A percentile compares a stretch with the other conserved stretches of the same genome.
Evolutionary conservation across 2,888 invertebrate species (phyloP).

Genomic region (Tipula lateralis): DNA sequence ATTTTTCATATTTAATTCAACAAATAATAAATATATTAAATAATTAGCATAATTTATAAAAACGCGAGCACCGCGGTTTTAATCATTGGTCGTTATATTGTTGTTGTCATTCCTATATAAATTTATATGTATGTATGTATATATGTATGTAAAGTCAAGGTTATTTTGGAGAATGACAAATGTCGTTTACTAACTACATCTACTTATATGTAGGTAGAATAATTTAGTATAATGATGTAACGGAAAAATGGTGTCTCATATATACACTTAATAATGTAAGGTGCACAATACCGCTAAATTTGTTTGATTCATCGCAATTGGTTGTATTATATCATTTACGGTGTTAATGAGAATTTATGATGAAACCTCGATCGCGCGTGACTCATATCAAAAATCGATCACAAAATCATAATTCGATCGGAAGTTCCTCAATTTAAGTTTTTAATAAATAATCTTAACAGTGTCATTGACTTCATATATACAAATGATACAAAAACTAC

Average conservation of each 20-base stretch:
- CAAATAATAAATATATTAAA: not conserved
- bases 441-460: not conserved
- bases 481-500: not conserved
- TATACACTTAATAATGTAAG: not conserved
- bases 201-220: not conserved
- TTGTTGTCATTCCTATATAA: conserved; percentile 3
- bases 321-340: not conserved
- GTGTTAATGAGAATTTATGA: not conserved
- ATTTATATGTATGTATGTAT: too few species aligned
- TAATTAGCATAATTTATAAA: conserved; percentile 12
- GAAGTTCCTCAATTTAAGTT: not conserved
- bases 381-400: not conserved
- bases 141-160: conserved; percentile 20
- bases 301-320: not conserved
- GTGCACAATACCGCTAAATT: not conserved
- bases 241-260: not conserved
- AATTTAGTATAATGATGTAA: not conserved
- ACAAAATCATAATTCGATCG: not conserved
- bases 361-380: not conserved
- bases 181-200: not conserved
- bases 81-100: not conserved
- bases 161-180: not conserved
- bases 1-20: not conserved
- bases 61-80: not conserved
- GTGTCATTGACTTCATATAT: not conserved